Evolutionary conservation across 53 echinoderm and acorn worm species (phyloP).

Genomic region (Astropecten irregularis): DNA sequence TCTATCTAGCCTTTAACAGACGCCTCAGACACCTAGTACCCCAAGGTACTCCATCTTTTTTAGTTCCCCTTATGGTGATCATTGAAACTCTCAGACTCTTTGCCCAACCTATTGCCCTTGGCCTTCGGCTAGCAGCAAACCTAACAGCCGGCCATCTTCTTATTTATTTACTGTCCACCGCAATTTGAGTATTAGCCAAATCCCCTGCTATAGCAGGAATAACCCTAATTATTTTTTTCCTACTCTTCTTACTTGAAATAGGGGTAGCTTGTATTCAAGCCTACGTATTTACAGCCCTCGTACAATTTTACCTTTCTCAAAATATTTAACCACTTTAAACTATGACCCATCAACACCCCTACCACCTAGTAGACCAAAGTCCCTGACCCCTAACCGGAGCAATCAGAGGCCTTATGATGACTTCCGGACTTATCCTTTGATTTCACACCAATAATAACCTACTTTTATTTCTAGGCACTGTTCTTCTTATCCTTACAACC

Average conservation of each 20-base stretch:
- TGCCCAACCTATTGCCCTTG: slow-evolving; percentile 67
- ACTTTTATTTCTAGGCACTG: background rate
- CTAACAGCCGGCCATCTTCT: slow-evolving; percentile 63
- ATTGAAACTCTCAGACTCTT: slow-evolving; percentile 66
- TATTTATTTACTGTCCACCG: slow-evolving; percentile 49
- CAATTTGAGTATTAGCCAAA: slow-evolving; percentile 34
- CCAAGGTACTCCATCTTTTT: slow-evolving; percentile 53
- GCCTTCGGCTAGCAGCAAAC: slow-evolving; percentile 64
- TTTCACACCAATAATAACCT: slow-evolving; percentile 19
- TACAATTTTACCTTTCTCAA: slow-evolving; percentile 55
- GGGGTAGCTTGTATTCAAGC: slow-evolving; percentile 73
- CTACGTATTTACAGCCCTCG: slow-evolving; percentile 58
- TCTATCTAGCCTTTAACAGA: slow-evolving; percentile 46
- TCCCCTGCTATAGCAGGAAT: background rate
- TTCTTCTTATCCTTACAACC: slow-evolving; percentile 5
- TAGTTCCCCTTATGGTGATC: slow-evolving; percentile 63
- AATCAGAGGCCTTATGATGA: slow-evolving; percentile 60
- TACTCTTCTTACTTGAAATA: slow-evolving; percentile 64
- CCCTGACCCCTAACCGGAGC: slow-evolving; percentile 70
- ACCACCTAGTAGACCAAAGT: slow-evolving; percentile 73
- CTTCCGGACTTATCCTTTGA: slow-evolving; percentile 63
- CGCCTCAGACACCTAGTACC: slow-evolving; percentile 62
- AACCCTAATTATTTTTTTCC: slow-evolving; percentile 34
- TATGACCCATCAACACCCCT: slow-evolving; percentile 77
- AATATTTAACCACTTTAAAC: slow-evolving; percentile 51